Evolutionary conservation across 2,113 vertebrate genomes (phyloP), one percentile per base, ranked within the genome.

Genomic region (Muscicapa adusta): DNA sequence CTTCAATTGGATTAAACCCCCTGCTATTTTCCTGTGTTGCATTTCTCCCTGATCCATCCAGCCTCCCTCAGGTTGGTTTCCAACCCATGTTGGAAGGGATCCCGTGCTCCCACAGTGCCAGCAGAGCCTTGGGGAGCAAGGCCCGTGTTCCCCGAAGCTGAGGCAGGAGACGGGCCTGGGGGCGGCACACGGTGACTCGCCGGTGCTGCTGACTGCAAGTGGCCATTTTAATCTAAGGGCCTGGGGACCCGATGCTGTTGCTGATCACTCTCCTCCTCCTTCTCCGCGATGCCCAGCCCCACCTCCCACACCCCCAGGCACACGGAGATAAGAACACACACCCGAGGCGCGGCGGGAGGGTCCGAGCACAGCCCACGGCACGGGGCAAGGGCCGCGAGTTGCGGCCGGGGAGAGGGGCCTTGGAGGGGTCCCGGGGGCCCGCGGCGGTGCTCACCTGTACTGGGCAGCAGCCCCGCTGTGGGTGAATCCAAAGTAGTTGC

Each of bases 401-500:
- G 43, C 12, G 38, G 54, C 7, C 31, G 7, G 68, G 50, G 12
- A 53, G 60, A 48, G 61, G 51, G 66, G 54, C 29, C 40, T 63
- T 5, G 12, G 25, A 40, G 17, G 36, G 6, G 25, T 31, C 31
- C 56, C 26, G 70, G 45, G 18, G 22, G 48, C 9, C 48, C 13
- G 78, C 78, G 74, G 93, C 20, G 96, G 29, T 26, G n/a, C 28
- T 98, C 97, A 99, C 99, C 99, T 99, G 97, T 99, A 99, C 96
- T 99, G 99, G 89, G 98, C 98, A 94, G 98, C 98, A 97, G 99
- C 99, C 97, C 98, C 99, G 93, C 99, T 99, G 87, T 99, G 99
- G 97, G 99, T 98, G 98, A 99, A 99, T 97, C 99, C 99, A 98
- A 99, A 99, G 98, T 99, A 99, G 98, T 99, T 99, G 98, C 99